A percentile compares a stretch with the other conserved stretches of the same genome.
Evolutionary conservation across 2,797 vertebrate species (phyloP).

Genomic region (Streptopelia turtur): DNA sequence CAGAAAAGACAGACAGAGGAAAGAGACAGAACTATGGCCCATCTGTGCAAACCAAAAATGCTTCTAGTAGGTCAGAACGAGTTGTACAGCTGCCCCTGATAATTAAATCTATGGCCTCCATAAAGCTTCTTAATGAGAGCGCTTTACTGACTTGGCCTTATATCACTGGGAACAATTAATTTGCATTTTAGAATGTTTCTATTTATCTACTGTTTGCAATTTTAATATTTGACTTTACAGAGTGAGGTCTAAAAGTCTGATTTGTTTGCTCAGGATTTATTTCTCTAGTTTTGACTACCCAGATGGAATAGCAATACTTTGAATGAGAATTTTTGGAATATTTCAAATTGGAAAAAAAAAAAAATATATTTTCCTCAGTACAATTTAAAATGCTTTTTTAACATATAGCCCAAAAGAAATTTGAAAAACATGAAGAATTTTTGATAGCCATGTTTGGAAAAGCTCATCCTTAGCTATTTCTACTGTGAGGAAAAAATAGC

Average conservation of each 20-base stretch:
- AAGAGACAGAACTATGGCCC: constrained; percentile 48
- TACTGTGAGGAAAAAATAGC: neutral
- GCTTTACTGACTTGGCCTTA: constrained; percentile 38
- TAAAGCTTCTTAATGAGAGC: constrained; percentile 58
- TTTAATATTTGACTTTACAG: constrained; percentile 55
- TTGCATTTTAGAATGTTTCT: constrained; percentile 53
- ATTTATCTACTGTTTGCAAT: constrained; percentile 45
- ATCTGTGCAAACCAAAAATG: constrained; percentile 60
- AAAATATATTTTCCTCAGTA: neutral
- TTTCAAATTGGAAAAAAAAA: neutral
- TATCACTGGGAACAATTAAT: constrained; percentile 54
- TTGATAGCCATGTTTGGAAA: constrained; percentile 24
- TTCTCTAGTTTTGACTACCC: constrained; percentile 41
- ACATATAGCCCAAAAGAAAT: neutral
- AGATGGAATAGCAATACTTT: constrained; percentile 29
- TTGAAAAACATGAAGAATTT: neutral
- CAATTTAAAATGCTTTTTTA: constrained; percentile 21
- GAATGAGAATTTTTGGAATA: neutral
- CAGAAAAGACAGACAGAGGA: neutral
- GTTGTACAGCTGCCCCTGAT: constrained; percentile 52
- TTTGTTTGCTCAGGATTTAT: constrained; percentile 60
- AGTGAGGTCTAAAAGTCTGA: constrained; percentile 49
- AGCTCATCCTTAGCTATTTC: neutral
- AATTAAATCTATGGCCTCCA: constrained; percentile 71
- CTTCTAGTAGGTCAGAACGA: constrained; percentile 46